Conservation (phyloP, 30 jellyfish, hydroid and myxozoan species). For the Mastigias papua region DNA sequence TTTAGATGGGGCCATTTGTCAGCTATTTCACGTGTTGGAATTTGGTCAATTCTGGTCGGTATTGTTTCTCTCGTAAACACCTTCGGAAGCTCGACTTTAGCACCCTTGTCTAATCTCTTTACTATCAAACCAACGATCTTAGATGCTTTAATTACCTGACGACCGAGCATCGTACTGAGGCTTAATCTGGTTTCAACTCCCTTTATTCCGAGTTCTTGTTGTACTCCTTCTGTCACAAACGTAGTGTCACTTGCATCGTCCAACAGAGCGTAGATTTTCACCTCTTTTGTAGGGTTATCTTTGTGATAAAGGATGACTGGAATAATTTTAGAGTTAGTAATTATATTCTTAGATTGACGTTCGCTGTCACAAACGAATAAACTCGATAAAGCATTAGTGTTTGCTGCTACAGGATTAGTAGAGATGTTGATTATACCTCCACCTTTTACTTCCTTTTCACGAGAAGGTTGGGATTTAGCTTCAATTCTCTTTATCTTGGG, state of each 20-base stretch:
- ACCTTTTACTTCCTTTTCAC: too few relatives aligned
- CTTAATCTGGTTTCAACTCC: constrained; percentile 16
- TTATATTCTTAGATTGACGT: too few relatives aligned
- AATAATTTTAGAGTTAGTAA: too few relatives aligned
- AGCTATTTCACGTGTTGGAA: constrained; percentile 34
- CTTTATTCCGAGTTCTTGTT: neutral
- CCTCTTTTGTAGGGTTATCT: too few relatives aligned
- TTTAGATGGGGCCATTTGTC: constrained; percentile 43
- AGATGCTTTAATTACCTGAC: constrained; percentile 1
- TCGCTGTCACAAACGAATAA: too few relatives aligned
- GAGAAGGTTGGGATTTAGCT: too few relatives aligned
- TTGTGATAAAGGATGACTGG: too few relatives aligned
- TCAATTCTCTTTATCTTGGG: too few relatives aligned
- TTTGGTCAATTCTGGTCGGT: constrained; percentile 21
- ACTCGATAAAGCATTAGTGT: too few relatives aligned
- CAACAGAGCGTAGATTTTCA: constrained; percentile 11
- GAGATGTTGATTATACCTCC: too few relatives aligned
- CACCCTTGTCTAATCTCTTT: neutral
- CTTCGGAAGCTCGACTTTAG: constrained; percentile 20
- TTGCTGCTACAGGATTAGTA: too few relatives aligned
- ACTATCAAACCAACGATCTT: constrained; percentile 38
- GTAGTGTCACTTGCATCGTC: constrained; percentile 45
- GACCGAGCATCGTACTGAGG: constrained; percentile 44
- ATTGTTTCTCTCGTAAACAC: constrained; percentile 1
- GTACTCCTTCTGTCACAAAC: constrained; percentile 8